Evolutionary conservation across 2,113 vertebrate genomes (phyloP).

Genomic region (Aegithalos caudatus): DNA sequence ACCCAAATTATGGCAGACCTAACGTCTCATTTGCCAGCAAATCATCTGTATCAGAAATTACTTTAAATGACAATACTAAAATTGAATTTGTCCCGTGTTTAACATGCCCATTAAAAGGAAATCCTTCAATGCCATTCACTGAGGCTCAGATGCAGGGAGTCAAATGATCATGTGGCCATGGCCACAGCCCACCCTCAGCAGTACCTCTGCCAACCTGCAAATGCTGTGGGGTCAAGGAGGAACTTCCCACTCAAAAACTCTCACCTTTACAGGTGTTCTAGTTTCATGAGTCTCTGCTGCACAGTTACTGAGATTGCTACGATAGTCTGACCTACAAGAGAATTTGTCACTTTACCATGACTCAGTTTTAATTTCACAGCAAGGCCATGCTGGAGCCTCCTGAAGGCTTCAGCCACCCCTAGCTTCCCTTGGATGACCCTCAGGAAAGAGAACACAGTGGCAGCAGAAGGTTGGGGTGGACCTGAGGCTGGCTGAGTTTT

Average conservation of each 20-base stretch:
- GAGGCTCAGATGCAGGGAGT: background rate
- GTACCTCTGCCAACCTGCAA: background rate
- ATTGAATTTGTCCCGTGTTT: slow-evolving; percentile 12
- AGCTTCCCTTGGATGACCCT: background rate
- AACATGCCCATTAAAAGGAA: slow-evolving; percentile 18
- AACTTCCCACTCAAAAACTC: background rate
- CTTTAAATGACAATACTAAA: slow-evolving; percentile 16
- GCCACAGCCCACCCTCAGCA: background rate
- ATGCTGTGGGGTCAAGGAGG: background rate
- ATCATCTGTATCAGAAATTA: background rate
- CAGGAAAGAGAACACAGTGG: background rate
- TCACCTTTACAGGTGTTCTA: background rate
- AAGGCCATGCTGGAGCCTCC: background rate
- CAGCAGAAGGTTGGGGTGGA: background rate
- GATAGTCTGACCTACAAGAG: accelerated
- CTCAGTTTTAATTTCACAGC: background rate
- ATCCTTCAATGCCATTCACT: background rate
- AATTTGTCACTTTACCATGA: background rate
- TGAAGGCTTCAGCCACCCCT: background rate
- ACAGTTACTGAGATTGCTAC: background rate
- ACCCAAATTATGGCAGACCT: background rate
- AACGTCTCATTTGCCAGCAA: background rate
- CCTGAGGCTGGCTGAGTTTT: background rate
- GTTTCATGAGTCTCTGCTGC: background rate
- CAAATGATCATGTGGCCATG: background rate